These are phyloP conservation scores for Leptopilina boulardi DNA, from an alignment of 1,140 invertebrate genomes.

Conservation along the genomic window DNA sequence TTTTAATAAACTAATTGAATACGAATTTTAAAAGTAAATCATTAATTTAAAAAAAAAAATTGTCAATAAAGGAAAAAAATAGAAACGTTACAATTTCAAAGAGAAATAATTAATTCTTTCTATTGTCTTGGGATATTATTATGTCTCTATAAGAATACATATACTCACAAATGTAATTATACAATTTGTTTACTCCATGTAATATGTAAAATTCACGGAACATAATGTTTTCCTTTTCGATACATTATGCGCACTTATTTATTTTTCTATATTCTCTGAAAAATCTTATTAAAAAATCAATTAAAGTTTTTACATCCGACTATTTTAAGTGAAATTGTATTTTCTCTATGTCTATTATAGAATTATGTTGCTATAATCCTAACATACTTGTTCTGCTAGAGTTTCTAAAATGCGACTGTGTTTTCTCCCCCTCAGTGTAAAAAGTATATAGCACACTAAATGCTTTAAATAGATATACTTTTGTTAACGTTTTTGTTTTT, in stretches of 20 bases:
- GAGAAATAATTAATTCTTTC: neutral
- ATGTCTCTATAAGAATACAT: neutral
- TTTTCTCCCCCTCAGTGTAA: neutral
- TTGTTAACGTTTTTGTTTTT: neutral
- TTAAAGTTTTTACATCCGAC: neutral
- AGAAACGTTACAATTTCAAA: too few species aligned
- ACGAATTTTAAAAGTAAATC: too few species aligned
- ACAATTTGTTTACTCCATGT: neutral
- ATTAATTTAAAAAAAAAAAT: too few species aligned
- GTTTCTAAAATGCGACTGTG: constrained; percentile 12
- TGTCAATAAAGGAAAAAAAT: too few species aligned
- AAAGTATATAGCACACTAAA: neutral
- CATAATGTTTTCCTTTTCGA: neutral
- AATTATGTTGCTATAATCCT: neutral
- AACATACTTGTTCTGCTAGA: neutral
- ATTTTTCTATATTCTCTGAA: neutral
- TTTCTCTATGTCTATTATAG: constrained; percentile 1
- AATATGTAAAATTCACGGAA: constrained; percentile 6
- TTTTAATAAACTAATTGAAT: too few species aligned
- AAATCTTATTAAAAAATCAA: constrained; percentile 1
- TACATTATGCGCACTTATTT: neutral
- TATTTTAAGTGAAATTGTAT: constrained; percentile 14
- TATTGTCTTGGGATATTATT: neutral
- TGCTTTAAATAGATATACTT: neutral
- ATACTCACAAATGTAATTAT: neutral